Base-by-base conservation (phyloP, 2,113 vertebrate genomes). In the Pterocles orientalis region DNA sequence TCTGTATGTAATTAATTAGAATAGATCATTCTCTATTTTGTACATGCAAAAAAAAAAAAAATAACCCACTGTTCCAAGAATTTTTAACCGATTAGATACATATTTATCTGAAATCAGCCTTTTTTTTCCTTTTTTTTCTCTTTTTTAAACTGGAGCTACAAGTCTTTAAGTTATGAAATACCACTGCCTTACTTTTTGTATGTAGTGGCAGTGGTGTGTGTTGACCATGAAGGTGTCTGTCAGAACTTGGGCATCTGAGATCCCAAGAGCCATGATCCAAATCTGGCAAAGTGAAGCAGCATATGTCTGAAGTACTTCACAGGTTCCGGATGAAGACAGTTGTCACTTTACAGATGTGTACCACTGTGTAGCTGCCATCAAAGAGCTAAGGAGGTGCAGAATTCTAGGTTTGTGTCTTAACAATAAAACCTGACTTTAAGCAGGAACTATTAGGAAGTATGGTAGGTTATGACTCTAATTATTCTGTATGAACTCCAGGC, bases 1-100 rank as follows among this genome's bases (percentile, higher is more conserved):
- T 48, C n/a, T 73, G 57, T 48, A 95, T 78, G 94, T 95, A 97
- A 96, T 95, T 95, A 97, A 96, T 97, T 97, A 91, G 71, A 88
- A 80, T 50, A 89, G 64, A 82, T 18, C 10, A 61, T 56, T 90
- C 81, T 69, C 92, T 95, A 54, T 91, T 95, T 89, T 72, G 5
- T 33, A 34, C 5, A 7, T 70, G 8, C 25, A 68, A 60, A 85
- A 39, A 39, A 39, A 39, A 39, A 76, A 95, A 77, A 58, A 1
- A 14, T 15, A 24, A 1, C n/a, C n/a, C 15, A 72, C 15, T 43
- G 4, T 65, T 45, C 3, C 4, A 41, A 82, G 61, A 8, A 70
- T 47, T 85, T 93, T 92, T 78, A 77, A 87, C 6, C 2, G 33
- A 48, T 81, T 41, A 77, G 18, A 20, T 80, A 60, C 10, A 8